These are phyloP conservation scores for Merluccius polli DNA, from an alignment of 2,797 vertebrate species.

Conservation along the genomic window DNA sequence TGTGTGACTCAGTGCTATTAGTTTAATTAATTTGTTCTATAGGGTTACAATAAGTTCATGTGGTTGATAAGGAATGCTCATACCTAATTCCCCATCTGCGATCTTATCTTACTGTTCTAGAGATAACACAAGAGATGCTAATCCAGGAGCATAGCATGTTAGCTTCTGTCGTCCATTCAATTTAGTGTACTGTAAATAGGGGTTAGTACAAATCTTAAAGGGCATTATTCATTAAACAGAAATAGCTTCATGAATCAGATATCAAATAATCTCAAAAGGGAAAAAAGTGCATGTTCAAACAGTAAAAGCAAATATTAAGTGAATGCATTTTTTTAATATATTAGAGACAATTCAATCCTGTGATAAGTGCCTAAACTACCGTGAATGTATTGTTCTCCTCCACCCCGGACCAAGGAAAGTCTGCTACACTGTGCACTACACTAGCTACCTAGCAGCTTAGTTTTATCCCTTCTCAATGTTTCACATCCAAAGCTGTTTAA, in stretches of 20 bases:
- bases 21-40: neutral
- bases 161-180: neutral
- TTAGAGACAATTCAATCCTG: neutral
- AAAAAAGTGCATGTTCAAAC: neutral
- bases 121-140: neutral
- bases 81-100: neutral
- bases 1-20: neutral
- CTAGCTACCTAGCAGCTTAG: neutral
- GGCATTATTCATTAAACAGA: neutral
- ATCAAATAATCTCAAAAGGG: neutral
- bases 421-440: neutral
- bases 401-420: neutral
- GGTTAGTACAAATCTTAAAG: neutral
- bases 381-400: neutral
- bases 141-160: slow-evolving; percentile 1
- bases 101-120: neutral
- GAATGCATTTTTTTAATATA: neutral
- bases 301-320: neutral
- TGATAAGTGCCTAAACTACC: too few relatives aligned
- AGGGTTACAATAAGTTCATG: neutral
- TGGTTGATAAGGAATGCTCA: neutral
- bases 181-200: neutral
- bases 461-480: neutral
- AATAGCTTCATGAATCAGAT: neutral
- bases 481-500: neutral